Base-by-base conservation (phyloP, 1,140 invertebrate genomes). In the Drosophila kohkoa region DNA sequence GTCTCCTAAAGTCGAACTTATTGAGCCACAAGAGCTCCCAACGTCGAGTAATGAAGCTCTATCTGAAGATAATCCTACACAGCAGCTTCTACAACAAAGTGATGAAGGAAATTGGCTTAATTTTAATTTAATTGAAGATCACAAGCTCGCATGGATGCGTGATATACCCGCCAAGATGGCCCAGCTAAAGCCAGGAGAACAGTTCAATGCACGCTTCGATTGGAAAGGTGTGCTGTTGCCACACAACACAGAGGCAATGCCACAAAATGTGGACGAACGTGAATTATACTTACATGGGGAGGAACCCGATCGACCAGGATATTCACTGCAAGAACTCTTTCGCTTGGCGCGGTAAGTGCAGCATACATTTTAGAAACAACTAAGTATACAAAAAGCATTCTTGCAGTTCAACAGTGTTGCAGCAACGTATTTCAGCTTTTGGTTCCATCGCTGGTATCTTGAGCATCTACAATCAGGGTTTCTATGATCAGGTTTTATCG, bases 261-360 rank as follows among this genome's bases (percentile, higher is more conserved):
- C 94, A 13, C 94, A 95, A 46, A 95, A 96, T 73, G 94, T 92
- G 6, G 93, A 95, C 15, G 94, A 95, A 32, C 89, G 95, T 60
- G 95, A 95, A 51, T 93, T 99, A 5, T 97, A 98, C 93, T 96
- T 98, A 93, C 98, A 99, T 92, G 98, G 97, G 1, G 96, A 98
- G 80, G 98, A 99, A 93, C 96, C 97, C 20, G 96, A 97, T 79
- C 94, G 97, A 82, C 96, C 98, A 13, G 98, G 98, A 0, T 99
- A 99, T 90, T 96, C 96, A 1, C 86, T 99, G 1, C 96, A 96
- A 79, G 98, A 99, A 93, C 92, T 99, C 0, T 95, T 98, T 82
- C 95, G 96, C 75, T 92, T 98, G 2, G 91, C 91, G 11, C 80
- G 91, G 90, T 91, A 30, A 54, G 13, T 49, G 15, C n/a, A 20